phyloP scores from a whole-genome alignment of 2,113 vertebrate species.

The Eleginops maclovinus region DNA sequence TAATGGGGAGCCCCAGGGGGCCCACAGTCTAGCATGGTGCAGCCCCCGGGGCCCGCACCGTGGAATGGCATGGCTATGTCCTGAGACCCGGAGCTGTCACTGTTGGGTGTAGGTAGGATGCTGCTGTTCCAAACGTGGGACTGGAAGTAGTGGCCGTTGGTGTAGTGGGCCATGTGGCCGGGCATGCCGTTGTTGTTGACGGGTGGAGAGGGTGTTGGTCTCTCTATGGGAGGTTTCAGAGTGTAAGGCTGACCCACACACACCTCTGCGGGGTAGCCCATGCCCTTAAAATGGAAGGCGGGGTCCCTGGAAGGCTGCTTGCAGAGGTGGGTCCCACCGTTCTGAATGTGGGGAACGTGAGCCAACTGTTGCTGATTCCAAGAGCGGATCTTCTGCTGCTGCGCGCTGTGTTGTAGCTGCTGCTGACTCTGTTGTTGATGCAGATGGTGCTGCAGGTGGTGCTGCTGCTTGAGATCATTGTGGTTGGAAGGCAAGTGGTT shows the following conservation, averaged over 20 bases:
- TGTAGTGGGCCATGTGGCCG: slow-evolving; percentile 89
- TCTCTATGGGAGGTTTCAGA: slow-evolving; percentile 93
- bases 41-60: slow-evolving; percentile 86
- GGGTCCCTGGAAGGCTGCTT: slow-evolving; percentile 88
- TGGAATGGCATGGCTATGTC: slow-evolving; percentile 95
- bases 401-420: slow-evolving; percentile 71
- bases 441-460: slow-evolving; percentile 79
- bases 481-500: slow-evolving; percentile 91
- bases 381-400: slow-evolving; percentile 87
- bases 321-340: slow-evolving; percentile 86
- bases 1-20: slow-evolving; percentile 89
- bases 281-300: slow-evolving; percentile 89
- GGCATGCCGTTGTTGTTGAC: slow-evolving; percentile 87
- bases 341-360: slow-evolving; percentile 92
- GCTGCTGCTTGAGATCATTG: slow-evolving; percentile 91
- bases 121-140: slow-evolving; percentile 93
- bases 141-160: slow-evolving; percentile 97
- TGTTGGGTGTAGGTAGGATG: slow-evolving; percentile 98
- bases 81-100: slow-evolving; percentile 99
- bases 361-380: slow-evolving; percentile 97
- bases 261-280: slow-evolving; percentile 92
- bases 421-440: slow-evolving; percentile 78
- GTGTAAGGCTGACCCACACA: slow-evolving; percentile 94
- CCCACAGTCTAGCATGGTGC: slow-evolving; percentile 90
- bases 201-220: slow-evolving; percentile 94